Percentiles rank a stretch among this genome's conserved stretches.
These are phyloP conservation scores for Pseudorasbora parva DNA, from an alignment of 2,113 vertebrate genomes.

Conservation along the genomic window DNA sequence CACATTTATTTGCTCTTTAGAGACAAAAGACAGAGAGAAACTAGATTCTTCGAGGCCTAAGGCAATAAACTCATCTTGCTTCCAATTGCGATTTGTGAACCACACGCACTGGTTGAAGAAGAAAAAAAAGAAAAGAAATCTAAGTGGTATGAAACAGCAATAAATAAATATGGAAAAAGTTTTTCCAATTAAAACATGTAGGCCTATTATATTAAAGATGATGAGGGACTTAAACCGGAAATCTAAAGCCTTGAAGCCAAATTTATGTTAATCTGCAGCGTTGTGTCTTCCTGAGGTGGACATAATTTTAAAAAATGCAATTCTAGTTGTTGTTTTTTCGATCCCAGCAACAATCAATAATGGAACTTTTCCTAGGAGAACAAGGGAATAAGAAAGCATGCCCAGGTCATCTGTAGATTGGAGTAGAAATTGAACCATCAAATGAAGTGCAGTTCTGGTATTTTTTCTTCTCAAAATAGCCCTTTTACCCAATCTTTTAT, in stretches of 20 bases:
- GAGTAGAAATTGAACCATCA: not conserved
- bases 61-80: constrained; percentile 18
- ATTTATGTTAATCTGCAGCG: not conserved
- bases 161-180: not conserved
- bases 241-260: not conserved
- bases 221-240: not conserved
- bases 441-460: not conserved
- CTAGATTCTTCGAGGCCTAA: constrained; percentile 3
- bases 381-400: not conserved
- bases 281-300: not conserved
- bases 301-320: not conserved
- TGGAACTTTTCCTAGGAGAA: not conserved
- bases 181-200: not conserved
- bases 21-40: not conserved
- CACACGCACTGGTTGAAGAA: not conserved
- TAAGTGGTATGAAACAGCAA: not conserved
- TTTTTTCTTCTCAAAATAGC: not conserved
- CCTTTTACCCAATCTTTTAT: not conserved
- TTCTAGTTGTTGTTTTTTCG: not conserved
- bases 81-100: not conserved
- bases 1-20: not conserved
- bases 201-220: not conserved
- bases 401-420: not conserved
- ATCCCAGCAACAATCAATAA: not conserved
- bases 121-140: not conserved